Conservation (phyloP, 2,113 vertebrate genomes). For the Tautogolabrus adspersus region DNA sequence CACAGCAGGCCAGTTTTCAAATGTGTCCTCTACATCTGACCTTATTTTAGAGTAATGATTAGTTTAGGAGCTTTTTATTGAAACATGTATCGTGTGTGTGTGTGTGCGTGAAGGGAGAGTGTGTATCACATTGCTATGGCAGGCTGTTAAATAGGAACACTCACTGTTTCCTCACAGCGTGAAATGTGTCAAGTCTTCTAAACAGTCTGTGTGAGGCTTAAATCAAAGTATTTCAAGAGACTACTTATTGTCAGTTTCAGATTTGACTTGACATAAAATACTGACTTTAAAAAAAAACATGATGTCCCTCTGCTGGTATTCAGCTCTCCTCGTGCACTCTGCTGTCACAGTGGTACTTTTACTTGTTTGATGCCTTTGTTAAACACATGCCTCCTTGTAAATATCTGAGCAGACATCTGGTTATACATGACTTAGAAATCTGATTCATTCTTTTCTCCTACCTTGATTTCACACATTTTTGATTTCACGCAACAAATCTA, state of each 20-base stretch:
- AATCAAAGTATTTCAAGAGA: not conserved
- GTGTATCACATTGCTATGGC: not conserved
- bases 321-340: not conserved
- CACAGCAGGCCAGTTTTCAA: too few relatives aligned
- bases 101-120: not conserved
- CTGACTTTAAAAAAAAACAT: not conserved
- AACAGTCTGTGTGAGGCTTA: constrained; percentile 3
- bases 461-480: too few relatives aligned
- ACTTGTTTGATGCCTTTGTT: not conserved
- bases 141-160: not conserved
- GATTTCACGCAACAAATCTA: not conserved
- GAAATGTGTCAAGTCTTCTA: not conserved
- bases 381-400: not conserved
- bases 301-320: not conserved
- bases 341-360: not conserved
- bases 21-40: too few relatives aligned
- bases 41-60: too few relatives aligned
- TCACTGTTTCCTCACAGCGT: not conserved
- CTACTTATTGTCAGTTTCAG: not conserved
- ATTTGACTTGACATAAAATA: not conserved
- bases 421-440: not conserved
- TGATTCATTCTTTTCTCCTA: not conserved
- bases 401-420: not conserved
- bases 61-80: too few relatives aligned
- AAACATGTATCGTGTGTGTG: not conserved